These are phyloP conservation scores for Phoenicopterus ruber DNA, from an alignment of 2,113 vertebrate species.

Conservation along the genomic window DNA sequence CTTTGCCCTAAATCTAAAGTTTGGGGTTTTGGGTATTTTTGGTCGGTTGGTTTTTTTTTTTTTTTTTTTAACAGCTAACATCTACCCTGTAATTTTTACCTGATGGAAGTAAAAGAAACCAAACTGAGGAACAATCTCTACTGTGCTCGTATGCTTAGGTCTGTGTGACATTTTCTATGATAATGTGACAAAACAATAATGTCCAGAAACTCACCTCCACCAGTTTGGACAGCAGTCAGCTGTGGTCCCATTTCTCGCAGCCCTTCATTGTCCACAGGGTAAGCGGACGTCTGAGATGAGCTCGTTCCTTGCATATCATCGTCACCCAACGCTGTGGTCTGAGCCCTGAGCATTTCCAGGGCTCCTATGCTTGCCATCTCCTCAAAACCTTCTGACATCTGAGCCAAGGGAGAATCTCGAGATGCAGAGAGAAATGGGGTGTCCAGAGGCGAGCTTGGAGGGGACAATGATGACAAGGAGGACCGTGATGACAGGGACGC, in stretches of 20 bases:
- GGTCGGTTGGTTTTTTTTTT: neutral
- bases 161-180: neutral
- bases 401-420: conserved; percentile 87
- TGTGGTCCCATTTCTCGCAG: conserved; percentile 77
- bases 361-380: conserved; percentile 85
- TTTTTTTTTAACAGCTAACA: neutral
- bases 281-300: conserved; percentile 29
- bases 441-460: conserved; percentile 94
- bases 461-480: conserved; percentile 92
- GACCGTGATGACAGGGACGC: conserved; percentile 93
- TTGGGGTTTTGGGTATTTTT: neutral
- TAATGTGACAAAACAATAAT: neutral
- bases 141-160: neutral
- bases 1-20: neutral
- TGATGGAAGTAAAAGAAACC: neutral
- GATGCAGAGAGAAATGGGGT: conserved; percentile 87
- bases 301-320: conserved; percentile 66
- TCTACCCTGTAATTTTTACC: neutral
- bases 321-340: conserved; percentile 65
- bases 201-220: conserved; percentile 74
- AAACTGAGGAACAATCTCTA: neutral
- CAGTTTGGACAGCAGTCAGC: conserved; percentile 61
- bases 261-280: conserved; percentile 79
- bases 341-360: conserved; percentile 82
- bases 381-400: conserved; percentile 89